Base-by-base conservation (phyloP, 2,113 vertebrate species). In the Perca flavescens region DNA sequence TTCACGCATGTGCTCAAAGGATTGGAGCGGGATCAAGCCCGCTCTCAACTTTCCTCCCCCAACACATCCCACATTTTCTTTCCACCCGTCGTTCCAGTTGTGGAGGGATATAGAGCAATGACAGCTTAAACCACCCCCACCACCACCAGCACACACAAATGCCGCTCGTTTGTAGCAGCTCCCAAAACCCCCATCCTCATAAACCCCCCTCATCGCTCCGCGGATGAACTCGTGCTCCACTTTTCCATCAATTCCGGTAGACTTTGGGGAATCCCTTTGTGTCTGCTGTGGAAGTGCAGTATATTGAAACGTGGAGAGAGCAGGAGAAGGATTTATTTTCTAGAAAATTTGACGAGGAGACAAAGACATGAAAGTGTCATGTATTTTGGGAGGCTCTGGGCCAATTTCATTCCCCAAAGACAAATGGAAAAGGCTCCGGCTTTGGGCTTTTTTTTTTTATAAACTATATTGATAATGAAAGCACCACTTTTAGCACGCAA, bases 81-180 rank as follows among this genome's bases (percentile, higher is more conserved):
- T 75, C 79, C 67, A 58, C 10, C 81, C 21, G 36, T 67, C 7
- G 15, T 73, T 75, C 79, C 85, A 66, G 86, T 71, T 74, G 64
- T 82, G 83, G 52, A 71, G 80, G 75, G 80, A 94, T 93, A 62
- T 94, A 73, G 92, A 94, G 89, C 92, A 93, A 84, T 78, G 80
- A 54, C 40, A 65, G 93, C 90, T 95, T 95, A 94, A 91, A 77
- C 76, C 73, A 57, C 77, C 50, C 74, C 78, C 9, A 1, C 58
- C 72, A 17, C 21, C 56, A 31, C 69, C 22, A 43, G 10, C 66
- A 62, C 61, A 34, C 80, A 70, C 76, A 75, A 56, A 76, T 52
- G 50, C 65, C 0, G 31, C 82, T 62, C 47, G 31, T 83, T 68
- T 56, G 40, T 76, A 78, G 79, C 71, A 68, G 40, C 81, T 72